Evolutionary conservation across 2,113 vertebrate genomes (phyloP).

Genomic region (Spizaetus ornatus): DNA sequence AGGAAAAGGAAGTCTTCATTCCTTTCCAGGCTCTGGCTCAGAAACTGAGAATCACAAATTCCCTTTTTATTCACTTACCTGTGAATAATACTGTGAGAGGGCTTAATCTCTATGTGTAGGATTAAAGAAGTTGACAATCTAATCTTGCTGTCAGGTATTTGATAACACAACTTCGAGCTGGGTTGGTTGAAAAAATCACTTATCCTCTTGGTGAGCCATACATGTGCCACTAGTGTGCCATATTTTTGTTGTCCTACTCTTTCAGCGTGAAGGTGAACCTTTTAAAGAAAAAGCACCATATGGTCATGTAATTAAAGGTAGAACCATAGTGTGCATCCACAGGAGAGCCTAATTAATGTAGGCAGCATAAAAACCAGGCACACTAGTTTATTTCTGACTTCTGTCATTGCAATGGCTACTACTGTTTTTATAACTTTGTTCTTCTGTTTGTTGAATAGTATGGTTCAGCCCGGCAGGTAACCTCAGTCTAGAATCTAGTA

Average conservation of each 20-base stretch:
- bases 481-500: not conserved
- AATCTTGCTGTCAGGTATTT: not conserved
- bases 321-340: not conserved
- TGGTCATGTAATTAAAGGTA: not conserved
- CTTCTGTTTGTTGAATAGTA: not conserved
- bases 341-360: not conserved
- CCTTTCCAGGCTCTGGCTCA: not conserved
- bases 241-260: not conserved
- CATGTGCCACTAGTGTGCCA: not conserved
- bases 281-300: not conserved
- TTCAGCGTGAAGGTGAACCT: not conserved
- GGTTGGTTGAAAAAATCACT: not conserved
- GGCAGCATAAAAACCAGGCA: not conserved
- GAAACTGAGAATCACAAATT: not conserved
- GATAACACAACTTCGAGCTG: not conserved
- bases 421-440: not conserved
- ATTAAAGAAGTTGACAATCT: not conserved
- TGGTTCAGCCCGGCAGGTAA: not conserved
- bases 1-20: not conserved
- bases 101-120: not conserved
- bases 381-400: not conserved
- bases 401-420: not conserved
- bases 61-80: not conserved
- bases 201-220: not conserved
- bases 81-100: not conserved